Evolutionary conservation across 2,113 vertebrate genomes (phyloP).

Genomic region (Suricata suricatta): DNA sequence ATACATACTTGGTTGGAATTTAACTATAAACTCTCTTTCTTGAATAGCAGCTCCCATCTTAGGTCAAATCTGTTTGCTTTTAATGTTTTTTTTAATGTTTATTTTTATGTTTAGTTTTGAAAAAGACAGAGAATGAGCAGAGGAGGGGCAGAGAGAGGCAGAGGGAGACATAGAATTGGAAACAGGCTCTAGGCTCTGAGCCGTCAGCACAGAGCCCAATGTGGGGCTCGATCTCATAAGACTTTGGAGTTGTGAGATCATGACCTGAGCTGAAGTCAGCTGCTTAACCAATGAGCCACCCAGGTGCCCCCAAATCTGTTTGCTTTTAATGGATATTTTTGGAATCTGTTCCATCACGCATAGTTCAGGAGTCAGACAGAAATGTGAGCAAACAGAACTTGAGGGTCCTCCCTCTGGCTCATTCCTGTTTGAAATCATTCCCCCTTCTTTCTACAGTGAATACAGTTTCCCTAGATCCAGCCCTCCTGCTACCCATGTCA

Average conservation of each 20-base stretch:
- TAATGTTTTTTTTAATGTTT: neutral
- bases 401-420: neutral
- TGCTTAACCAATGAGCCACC: too few species aligned
- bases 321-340: neutral
- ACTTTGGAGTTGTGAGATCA: too few species aligned
- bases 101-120: too few species aligned
- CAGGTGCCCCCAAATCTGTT: neutral
- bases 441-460: neutral
- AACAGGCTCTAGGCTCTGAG: too few species aligned
- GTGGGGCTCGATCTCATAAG: too few species aligned
- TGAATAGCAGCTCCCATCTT: neutral
- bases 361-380: neutral
- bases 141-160: too few species aligned
- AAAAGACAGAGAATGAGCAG: too few species aligned
- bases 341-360: neutral
- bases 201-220: too few species aligned
- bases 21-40: neutral
- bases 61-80: neutral
- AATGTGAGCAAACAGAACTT: neutral
- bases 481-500: neutral
- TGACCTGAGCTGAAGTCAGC: too few species aligned
- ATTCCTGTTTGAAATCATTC: neutral
- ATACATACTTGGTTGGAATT: neutral
- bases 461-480: neutral
- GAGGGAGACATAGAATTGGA: too few species aligned